Evolutionary conservation across 1,140 invertebrate species (phyloP), one percentile per base, ranked within the genome.

Genomic region (Nomia melanderi): DNA sequence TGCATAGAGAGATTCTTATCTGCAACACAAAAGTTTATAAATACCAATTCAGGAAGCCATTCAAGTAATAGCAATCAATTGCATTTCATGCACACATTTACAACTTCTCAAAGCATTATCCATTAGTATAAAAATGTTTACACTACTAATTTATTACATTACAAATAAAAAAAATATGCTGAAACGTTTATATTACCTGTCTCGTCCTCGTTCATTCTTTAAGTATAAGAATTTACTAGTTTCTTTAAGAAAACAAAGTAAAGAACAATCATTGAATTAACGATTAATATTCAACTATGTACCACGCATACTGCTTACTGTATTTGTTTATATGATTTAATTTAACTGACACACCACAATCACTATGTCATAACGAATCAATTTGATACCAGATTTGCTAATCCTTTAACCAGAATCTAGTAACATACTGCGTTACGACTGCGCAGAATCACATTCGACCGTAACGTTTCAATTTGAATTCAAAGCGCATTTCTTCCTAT

Each of bases 1-100:
- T 92, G 91, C 11, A 87, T 88, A 4, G 91, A 92, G 65, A 71
- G 33, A 17, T 27, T 75, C 8, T 76, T 50, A 62, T 47, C 77
- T 79, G 27, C 2, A 54, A 74, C 27, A 57, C 25, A 29, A 47
- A 36, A 64, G 54, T 29, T 8, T 1, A 6, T 41, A n/a, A 4
- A 36, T 6, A 33, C 9, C n/a, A 8, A n/a, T 50, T 50, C 6
- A 17, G 0, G 6, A n/a, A 6, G 7, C 8, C 47, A 8, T 50
- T n/a, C 6, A 7, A 50, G 8, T 8, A 6, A 44, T 44, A 17
- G 14, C 5, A 44, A n/a, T 8, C 47, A n/a, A n/a, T 50, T 12
- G 20, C n/a, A 23, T 36, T 59, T 33, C 0, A 33, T 54, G 53
- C 14, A 23, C 12, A 1, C n/a, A 27, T 25, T 36, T 12, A 23